A percentile compares a stretch with the other conserved stretches of the same genome.
Evolutionary conservation across 2,113 vertebrate species (phyloP).

Genomic region (Antennarius striatus): DNA sequence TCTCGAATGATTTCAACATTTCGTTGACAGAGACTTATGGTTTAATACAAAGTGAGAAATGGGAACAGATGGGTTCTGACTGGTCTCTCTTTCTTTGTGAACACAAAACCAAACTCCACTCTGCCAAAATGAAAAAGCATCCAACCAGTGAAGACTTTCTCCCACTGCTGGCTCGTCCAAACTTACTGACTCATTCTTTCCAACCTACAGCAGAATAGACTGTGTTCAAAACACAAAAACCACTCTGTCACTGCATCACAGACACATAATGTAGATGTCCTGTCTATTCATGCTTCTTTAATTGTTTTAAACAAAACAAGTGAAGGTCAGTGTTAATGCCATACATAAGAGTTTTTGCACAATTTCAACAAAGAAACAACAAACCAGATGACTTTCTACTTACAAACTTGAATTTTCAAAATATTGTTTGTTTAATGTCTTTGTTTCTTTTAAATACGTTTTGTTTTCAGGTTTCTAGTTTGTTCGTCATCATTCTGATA

Average conservation of each 20-base stretch:
- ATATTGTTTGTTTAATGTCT: no score
- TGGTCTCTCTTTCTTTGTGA: conserved; percentile 11
- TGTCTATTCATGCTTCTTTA: background rate
- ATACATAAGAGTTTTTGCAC: no score
- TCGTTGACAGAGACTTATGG: background rate
- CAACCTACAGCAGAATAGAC: conserved; percentile 15
- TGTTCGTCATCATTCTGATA: no score
- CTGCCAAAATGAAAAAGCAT: conserved; percentile 27
- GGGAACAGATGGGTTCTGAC: background rate
- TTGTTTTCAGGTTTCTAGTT: no score
- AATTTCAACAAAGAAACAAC: no score
- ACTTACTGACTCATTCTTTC: conserved; percentile 51
- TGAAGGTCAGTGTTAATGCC: no score
- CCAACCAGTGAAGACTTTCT: conserved; percentile 10
- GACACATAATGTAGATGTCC: background rate
- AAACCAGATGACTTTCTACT: no score
- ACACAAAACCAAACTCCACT: conserved; percentile 11
- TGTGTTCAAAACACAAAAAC: background rate
- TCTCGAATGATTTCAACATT: background rate
- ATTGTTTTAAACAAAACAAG: background rate
- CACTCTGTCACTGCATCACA: conserved; percentile 8
- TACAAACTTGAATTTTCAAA: no score
- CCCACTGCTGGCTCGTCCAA: background rate
- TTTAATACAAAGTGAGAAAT: background rate
- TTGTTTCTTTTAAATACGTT: no score